Base-by-base conservation (phyloP, 1,140 invertebrate genomes). In the Atopsyche davidsoni region DNA sequence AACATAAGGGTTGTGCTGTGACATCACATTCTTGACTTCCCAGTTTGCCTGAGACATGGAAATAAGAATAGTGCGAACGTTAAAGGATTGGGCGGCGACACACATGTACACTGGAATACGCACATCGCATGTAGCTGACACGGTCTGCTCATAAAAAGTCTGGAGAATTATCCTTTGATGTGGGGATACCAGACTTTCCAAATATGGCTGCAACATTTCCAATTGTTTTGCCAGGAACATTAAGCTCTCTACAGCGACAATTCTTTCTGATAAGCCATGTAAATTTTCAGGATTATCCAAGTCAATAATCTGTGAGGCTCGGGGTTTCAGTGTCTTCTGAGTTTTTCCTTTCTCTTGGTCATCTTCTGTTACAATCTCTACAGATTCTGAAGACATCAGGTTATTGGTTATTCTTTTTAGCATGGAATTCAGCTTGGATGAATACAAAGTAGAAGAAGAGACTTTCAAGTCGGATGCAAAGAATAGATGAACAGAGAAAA, bases 1-100 rank as follows among this genome's bases (percentile, higher is more conserved):
- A 14, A 89, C 83, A 68, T 99, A 99, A 9, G 74, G 69, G 63
- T 89, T 96, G 64, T 99, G 96, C 60, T 97, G 89, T 17, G 90
- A 93, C 75, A 92, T 93, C 0, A 99, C 90, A 62, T 96, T 92
- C 64, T 83, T 86, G 0, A 98, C 82, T 66, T 98, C 93, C 96
- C 96, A 99, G 66, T 92, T 88, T 2, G 96, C 92, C 72, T 86
- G 87, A 3, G 79, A 81, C 85, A 99, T 96, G n/a, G 82, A 75
- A 38, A 79, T 75, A 6, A 96, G 69, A 41, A 93, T 81, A 25
- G 81, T 75, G 34, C 85, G 78, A 22, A 86, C 81, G 65, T 96
- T 85, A n/a, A 98, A 81, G 6, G 82, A 74, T 60, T 82, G 81
- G 0, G 82, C 81, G 0, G 86, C 82, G 0, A 93, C 88, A 46